Base-by-base conservation (phyloP, 2,888 invertebrate species). In the Pseudoips prasinana region DNA sequence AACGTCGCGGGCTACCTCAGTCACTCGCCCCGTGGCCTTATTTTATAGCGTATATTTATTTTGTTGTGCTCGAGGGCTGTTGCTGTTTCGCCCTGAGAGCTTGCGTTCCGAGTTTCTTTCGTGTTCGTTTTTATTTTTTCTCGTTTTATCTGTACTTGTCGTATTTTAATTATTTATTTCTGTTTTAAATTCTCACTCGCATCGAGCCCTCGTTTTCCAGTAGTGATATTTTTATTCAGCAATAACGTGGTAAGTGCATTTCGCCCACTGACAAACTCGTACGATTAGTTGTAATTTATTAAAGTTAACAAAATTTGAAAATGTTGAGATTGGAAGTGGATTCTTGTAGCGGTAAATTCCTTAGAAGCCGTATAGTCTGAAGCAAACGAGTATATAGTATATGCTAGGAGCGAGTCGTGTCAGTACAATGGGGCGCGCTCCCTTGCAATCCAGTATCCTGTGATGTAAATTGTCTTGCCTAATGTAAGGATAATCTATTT, bases 181-280 rank as follows among this genome's bases (percentile, higher is more conserved):
- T 73, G 73, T 80, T 79, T 77, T 65, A 68, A 80, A 82, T 77
- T 81, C 75, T 82, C 81, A 75, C 73, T 73, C 77, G 73, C 69
- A 67, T 68, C 66, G 79, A 80, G 79, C 83, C 75, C 77, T 82
- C 77, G 82, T 85, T 85, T 86, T 86, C 83, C 84, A 84, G 73
- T 85, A 86, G 89, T 89, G 89, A 89, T 89, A 89, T 89, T 88
- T 76, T 82, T 78, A 83, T 79, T 75, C 80, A 88, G 88, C 88
- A 88, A 89, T 89, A 88, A 86, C 72, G 64, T 67, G 70, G 62
- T 75, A 79, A 81, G 82, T 84, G 87, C 87, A 87, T 88, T 88
- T 87, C 80, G 78, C 74, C 57, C 55, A 46, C 46, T 59, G 46
- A 50, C 48, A 45, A 52, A 69, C 71, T 73, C 78, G 75, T 80